Conservation (phyloP, 2,113 vertebrate species). For the Toxostoma redivivum region DNA sequence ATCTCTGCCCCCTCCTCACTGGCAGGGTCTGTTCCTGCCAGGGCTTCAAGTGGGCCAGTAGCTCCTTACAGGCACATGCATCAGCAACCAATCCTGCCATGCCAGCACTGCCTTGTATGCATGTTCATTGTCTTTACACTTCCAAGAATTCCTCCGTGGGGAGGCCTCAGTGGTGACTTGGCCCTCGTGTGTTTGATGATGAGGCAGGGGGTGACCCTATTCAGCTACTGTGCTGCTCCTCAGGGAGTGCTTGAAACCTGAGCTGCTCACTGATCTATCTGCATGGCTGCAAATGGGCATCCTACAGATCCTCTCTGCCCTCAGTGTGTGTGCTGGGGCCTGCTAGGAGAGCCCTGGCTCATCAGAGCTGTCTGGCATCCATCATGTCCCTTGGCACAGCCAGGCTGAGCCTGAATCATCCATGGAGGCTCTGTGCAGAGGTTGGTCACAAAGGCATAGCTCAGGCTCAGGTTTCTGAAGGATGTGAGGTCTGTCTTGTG, state of each 20-base stretch:
- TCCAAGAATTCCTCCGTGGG: not conserved
- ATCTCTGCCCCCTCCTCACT: not conserved
- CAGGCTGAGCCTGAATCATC: not conserved
- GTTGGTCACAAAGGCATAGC: not conserved
- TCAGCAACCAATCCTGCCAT: not conserved
- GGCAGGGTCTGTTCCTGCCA: not conserved
- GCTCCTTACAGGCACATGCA: not conserved
- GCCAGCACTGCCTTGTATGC: not conserved
- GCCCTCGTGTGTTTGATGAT: not conserved
- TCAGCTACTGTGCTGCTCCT: not conserved
- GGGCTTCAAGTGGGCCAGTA: not conserved
- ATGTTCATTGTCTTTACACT: not conserved
- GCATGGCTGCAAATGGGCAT: not conserved
- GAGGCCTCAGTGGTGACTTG: not conserved
- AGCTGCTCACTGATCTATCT: fast-evolving
- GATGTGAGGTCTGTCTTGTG: fast-evolving
- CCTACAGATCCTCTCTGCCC: not conserved
- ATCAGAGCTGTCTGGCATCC: not conserved
- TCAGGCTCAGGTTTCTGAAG: not conserved
- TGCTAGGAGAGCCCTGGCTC: not conserved
- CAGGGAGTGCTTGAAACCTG: not conserved
- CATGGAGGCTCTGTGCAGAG: fast-evolving
- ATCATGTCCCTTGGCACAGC: not conserved
- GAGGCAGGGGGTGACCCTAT: fast-evolving
- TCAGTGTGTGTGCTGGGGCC: not conserved